A percentile compares a stretch with the other conserved stretches of the same genome.
Evolutionary conservation across 1,140 invertebrate genomes (phyloP).

Genomic region (Chironomus tepperi): DNA sequence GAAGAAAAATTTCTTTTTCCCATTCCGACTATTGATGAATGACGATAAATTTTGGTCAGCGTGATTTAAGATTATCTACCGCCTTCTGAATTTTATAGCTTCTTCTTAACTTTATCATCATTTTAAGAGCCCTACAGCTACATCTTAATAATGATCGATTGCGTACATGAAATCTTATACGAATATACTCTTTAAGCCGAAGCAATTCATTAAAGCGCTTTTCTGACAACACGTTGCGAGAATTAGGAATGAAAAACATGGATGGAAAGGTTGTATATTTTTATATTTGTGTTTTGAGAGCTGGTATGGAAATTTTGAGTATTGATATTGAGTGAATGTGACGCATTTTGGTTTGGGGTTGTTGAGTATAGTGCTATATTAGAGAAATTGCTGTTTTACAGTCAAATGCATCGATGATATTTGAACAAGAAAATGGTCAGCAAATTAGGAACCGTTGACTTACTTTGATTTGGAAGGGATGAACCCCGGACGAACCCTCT

Average conservation of each 20-base stretch:
- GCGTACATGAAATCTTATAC: background rate
- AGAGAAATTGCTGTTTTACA: too few species aligned
- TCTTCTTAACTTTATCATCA: background rate
- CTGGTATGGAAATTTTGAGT: too few species aligned
- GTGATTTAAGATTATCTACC: background rate
- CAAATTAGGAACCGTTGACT: too few species aligned
- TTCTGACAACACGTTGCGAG: background rate
- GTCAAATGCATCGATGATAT: too few species aligned
- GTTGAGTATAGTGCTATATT: too few species aligned
- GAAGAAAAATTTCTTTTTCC: background rate
- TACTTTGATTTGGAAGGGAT: too few species aligned
- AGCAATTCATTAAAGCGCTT: background rate
- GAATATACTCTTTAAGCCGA: background rate
- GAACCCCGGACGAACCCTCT: too few species aligned
- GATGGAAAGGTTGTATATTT: background rate
- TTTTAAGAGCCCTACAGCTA: background rate
- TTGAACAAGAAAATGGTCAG: too few species aligned
- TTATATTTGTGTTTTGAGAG: background rate
- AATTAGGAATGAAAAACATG: background rate
- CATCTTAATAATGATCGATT: slow-evolving; percentile 1
- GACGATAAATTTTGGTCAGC: background rate
- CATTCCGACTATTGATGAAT: background rate
- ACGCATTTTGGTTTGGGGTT: too few species aligned
- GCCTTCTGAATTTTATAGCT: background rate
- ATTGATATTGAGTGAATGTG: too few species aligned